Base-by-base conservation (phyloP, 2,888 invertebrate genomes). In the Lochmaea crataegi region DNA sequence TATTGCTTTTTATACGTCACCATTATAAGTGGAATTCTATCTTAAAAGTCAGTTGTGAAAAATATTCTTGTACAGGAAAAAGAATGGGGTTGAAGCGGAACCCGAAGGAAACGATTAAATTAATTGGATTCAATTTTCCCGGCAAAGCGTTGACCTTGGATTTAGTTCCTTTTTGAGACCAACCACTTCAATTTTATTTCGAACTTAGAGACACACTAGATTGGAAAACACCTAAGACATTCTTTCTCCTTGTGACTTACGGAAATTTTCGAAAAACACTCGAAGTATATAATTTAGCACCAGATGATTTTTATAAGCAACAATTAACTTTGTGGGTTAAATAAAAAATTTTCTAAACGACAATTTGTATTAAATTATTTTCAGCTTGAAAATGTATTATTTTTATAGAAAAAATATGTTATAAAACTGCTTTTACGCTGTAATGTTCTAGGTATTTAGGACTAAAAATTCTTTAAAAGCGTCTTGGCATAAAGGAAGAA, bases 111-210 rank as follows among this genome's bases (percentile, higher is more conserved):
- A n/a, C 26, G 22, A 22, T 58, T 58, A 58, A 22, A 26, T 58
- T 58, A 58, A 58, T 58, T 58, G 58, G 58, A 58, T 26, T 58
- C 58, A 58, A 58, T 58, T 58, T 58, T 58, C 26, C 32, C 12
- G 58, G 9, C 6, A 58, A 26, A 58, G 58, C 58, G 4, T 58
- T 58, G 56, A 56, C 56, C 56, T 56, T 56, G 56, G 56, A 18
- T 11, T 56, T 22, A 22, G 56, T 4, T 56, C 18, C 18, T 56
- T 56, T 16, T 56, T 58, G 12, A 26, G 58, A 14, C 14, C 58
- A 58, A n/a, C 58, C 14, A n/a, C 58, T 12, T 2, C 58, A 58
- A 3, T 57, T 57, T 57, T 57, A 57, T 57, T 22, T 22, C 56
- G 18, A 18, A 18, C 22, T 22, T 56, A 56, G 53, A 18, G 18